Evolutionary conservation across 2,888 invertebrate species (phyloP).

Genomic region (Drosophila trichaetosa): DNA sequence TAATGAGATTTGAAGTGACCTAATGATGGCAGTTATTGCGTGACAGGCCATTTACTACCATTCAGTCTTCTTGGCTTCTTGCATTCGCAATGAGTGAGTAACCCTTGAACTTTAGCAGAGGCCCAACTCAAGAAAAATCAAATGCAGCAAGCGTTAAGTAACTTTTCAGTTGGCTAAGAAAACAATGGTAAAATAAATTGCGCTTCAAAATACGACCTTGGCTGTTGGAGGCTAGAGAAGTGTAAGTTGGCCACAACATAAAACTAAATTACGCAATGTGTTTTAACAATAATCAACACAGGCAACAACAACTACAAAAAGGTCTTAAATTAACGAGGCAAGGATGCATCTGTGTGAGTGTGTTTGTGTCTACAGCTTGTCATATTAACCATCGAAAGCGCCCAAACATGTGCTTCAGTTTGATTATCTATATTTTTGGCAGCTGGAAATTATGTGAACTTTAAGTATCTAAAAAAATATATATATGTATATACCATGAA

Average conservation of each 20-base stretch:
- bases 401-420: constrained; percentile 49
- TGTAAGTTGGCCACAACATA: constrained; percentile 38
- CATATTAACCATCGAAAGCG: constrained; percentile 36
- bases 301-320: constrained; percentile 55
- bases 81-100: constrained; percentile 44
- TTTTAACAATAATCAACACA: constrained; percentile 66
- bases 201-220: constrained; percentile 17
- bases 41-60: constrained; percentile 16
- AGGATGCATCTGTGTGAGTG: constrained; percentile 7
- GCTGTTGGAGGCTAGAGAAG: not conserved
- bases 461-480: not conserved
- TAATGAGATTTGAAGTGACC: constrained; percentile 42
- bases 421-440: constrained; percentile 17
- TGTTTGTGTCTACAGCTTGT: constrained; percentile 58
- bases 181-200: constrained; percentile 4
- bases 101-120: constrained; percentile 47
- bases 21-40: constrained; percentile 35
- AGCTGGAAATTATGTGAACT: not conserved
- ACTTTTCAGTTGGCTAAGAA: constrained; percentile 17
- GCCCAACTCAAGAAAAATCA: constrained; percentile 41
- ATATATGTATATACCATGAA: no score
- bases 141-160: constrained; percentile 28
- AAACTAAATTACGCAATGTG: constrained; percentile 67
- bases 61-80: constrained; percentile 25
- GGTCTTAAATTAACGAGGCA: constrained; percentile 37